Evolutionary conservation across 2,113 vertebrate species (phyloP), one percentile per base, ranked within the genome.

Genomic region (Lagenorhynchus albirostris): DNA sequence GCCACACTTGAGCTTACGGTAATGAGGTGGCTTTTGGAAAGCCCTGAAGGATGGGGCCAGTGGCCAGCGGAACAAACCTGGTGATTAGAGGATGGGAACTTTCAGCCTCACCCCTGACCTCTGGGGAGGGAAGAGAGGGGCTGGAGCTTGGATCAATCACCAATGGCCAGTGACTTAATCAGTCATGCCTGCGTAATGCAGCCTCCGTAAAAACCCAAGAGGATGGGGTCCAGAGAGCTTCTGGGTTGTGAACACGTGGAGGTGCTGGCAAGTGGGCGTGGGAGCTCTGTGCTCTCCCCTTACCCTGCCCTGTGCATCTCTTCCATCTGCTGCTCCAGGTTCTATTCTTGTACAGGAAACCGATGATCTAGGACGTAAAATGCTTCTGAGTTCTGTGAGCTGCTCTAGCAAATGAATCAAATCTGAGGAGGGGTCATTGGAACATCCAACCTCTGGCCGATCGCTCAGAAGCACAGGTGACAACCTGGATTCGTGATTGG

Each of bases 191-290:
- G 0, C 2, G 38, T 76, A 11, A 17, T 8, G 38, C 18, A 25
- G 55, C 13, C 55, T 62, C 38, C 58, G 2, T 1, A 44, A 23
- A 60, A 3, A 12, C 41, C 9, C 8, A 8, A 7, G 25, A n/a
- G 14, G 41, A 3, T 3, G 10, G 41, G 23, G 23, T 63, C 6
- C 31, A 25, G 71, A 63, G 5, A 17, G 41, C 11, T 20, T 44
- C 31, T 60, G 33, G 41, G 71, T 0, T 0, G 20, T 5, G 38
- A 38, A 18, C 4, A 0, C 0, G 1, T 15, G 29, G 86, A 25
- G 20, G 9, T 12, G 20, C 21, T 7, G 53, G 53, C 53, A 55
- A 55, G 70, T 33, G 2, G 8, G 29, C 13, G 14, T 11, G 31
- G 18, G 10, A 44, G 55, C 14, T 47, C 31, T 3, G 4, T 8